These are phyloP conservation scores for Diabrotica balteata DNA, from an alignment of 2,888 invertebrate genomes.

Conservation along the genomic window DNA sequence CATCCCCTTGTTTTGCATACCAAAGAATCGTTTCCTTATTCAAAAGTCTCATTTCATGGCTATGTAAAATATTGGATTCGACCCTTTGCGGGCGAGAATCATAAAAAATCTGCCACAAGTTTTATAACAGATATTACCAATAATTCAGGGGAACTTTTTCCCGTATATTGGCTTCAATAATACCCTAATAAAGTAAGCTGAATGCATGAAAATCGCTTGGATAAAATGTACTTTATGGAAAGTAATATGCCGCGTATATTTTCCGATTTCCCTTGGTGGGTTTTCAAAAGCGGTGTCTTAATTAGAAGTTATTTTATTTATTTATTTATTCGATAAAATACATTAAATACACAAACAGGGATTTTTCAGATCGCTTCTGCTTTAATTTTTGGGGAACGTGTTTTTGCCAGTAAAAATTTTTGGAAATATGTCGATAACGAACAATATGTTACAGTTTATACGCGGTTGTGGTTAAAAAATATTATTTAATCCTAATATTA, in stretches of 20 bases:
- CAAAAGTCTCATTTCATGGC: constrained; percentile 16
- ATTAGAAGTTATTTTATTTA: constrained; percentile 14
- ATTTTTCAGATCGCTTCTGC: background rate
- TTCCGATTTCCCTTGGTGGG: constrained; percentile 21
- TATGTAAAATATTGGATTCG: constrained; percentile 26
- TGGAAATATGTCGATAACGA: too few species aligned
- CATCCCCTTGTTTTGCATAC: constrained; percentile 13
- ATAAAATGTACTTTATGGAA: constrained; percentile 34
- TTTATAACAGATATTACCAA: constrained; percentile 35
- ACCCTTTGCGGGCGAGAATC: constrained; percentile 29
- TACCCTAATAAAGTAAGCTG: constrained; percentile 33
- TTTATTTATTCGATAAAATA: background rate
- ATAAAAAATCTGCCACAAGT: constrained; percentile 32
- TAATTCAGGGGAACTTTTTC: constrained; percentile 32
- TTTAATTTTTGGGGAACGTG: too few species aligned
- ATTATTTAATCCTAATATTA: too few species aligned
- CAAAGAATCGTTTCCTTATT: constrained; percentile 12
- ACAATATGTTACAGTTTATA: too few species aligned
- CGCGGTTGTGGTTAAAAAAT: too few species aligned
- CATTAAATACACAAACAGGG: background rate
- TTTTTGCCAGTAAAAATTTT: too few species aligned
- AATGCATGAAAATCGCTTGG: constrained; percentile 31
- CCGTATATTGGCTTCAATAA: constrained; percentile 34
- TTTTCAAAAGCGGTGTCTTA: constrained; percentile 20
- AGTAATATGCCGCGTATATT: constrained; percentile 33